phyloP scores from a whole-genome alignment of 2,888 invertebrate species.

The Limenitis camilla region DNA sequence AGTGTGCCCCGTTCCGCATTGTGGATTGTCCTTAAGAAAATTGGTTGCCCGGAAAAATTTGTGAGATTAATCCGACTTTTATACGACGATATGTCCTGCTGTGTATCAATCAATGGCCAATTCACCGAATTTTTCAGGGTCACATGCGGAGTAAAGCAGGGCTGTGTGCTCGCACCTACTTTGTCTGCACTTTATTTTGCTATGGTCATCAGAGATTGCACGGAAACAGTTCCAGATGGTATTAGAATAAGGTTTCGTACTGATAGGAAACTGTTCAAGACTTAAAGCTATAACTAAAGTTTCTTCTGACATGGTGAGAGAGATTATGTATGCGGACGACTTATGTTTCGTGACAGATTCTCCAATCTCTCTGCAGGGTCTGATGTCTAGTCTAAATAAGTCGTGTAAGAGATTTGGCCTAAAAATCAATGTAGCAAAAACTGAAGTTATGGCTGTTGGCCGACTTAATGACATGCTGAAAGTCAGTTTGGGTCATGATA shows the following conservation, averaged over 20 bases:
- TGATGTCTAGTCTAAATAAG: slow-evolving; percentile 2
- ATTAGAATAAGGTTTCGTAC: slow-evolving; percentile 13
- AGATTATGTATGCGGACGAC: neutral
- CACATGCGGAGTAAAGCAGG: slow-evolving; percentile 12
- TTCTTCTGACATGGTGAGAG: neutral
- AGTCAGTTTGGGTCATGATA: neutral
- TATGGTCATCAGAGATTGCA: neutral
- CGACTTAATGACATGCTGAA: neutral
- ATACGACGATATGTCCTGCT: too few relatives aligned
- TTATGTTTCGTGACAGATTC: slow-evolving; percentile 19
- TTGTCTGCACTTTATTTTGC: slow-evolving; percentile 14
- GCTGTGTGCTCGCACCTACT: slow-evolving; percentile 14
- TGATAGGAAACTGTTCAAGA: slow-evolving; percentile 10
- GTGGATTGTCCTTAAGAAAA: too few relatives aligned
- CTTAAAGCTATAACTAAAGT: neutral
- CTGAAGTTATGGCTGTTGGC: neutral
- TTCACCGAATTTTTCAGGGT: neutral
- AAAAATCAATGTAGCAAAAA: neutral
- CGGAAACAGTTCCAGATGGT: slow-evolving; percentile 1
- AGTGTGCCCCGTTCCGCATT: too few relatives aligned
- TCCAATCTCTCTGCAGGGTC: slow-evolving; percentile 9
- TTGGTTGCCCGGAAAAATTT: too few relatives aligned
- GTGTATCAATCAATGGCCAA: too few relatives aligned
- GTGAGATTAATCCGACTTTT: too few relatives aligned
- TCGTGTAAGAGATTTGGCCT: neutral